Evolutionary conservation across 2,113 vertebrate genomes (phyloP), one percentile per base, ranked within the genome.

Genomic region (Pluvianellus socialis): DNA sequence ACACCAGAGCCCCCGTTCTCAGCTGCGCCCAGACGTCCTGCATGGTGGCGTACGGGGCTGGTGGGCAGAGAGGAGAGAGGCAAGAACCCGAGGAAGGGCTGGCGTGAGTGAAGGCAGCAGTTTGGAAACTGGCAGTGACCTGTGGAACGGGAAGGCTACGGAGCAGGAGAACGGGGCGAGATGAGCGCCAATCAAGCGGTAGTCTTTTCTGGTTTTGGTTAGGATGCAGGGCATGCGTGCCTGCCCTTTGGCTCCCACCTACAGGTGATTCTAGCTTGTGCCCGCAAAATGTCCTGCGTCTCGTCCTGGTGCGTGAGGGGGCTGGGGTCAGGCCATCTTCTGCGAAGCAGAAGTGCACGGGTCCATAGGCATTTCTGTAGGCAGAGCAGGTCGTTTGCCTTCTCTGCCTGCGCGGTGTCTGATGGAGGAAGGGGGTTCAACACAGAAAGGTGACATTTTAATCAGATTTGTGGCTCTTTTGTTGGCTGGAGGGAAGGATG

Each of bases 101-200:
- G 55, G 16, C 0, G 2, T 13, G 32, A 59, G 47, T 6, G 42
- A 24, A 42, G 32, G 10, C 40, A 38, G 50, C 4, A 2, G 7
- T 63, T 65, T 5, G 53, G 58, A 26, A 65, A 24, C 40, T 12
- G 62, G 42, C 33, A 33, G 47, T 7, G 52, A 44, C 23, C 38
- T 16, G 40, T 40, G 63, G 47, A 12, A 32, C 0, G 0, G 47
- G 17, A 70, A 70, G 27, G 63, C 38, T 50, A 58, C 0, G 0
- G 45, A 40, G 71, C 35, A 47, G 79, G 50, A 73, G 70, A 68
- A 12, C 0, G 0, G 19, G 35, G 21, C 2, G 3, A 66, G 35
- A 6, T 15, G 30, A 22, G 6, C 0, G 0, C 2, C 17, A 75
- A 44, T 9, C 26, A 27, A 21, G 33, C 21, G 47, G n/a, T 52